Evolutionary conservation across 2,113 vertebrate genomes (phyloP), one percentile per base, ranked within the genome.

Genomic region (Pedetes capensis): DNA sequence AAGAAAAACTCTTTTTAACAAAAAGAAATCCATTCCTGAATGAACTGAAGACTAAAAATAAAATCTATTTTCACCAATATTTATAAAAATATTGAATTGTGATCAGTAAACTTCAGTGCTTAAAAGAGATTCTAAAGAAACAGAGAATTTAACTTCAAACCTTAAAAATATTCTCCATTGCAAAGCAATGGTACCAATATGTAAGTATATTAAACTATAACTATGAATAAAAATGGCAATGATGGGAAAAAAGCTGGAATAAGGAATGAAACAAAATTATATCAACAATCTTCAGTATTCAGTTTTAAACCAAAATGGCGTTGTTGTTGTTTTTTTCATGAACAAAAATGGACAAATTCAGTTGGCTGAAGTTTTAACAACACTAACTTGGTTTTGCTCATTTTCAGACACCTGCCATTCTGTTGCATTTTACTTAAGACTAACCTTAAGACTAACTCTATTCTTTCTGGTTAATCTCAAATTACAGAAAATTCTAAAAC

Each of bases 121-220:
- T 82, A 53, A 91, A 94, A 90, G 32, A 82, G 17, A 80, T 37
- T 13, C 34, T 61, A 1, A 89, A 82, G 18, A 94, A 89, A 88
- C 8, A 87, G 8, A 1, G 29, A 89, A 34, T n/a, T 68, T 68
- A 61, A 93, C 16, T 89, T 68, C 51, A 95, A 91, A 61, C 14
- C 66, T 63, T 12, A 78, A 88, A 83, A 37, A 90, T 86, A 55
- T 42, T 87, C 68, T 90, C 71, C 13, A 82, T 17, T 78, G 39
- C 39, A 89, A 94, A 95, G 32, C 91, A 72, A 63, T 1, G 49
- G 72, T 76, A 27, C 87, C 88, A 93, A 72, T 75, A 53, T 59
- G 94, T 93, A 74, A 96, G 49, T 72, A 95, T 75, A 92, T 94
- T 80, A 94, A 95, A 94, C 93, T 93, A 95, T 90, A 95, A 84